Conservation (phyloP, 2,113 vertebrate species). For the Neoarius graeffei region DNA sequence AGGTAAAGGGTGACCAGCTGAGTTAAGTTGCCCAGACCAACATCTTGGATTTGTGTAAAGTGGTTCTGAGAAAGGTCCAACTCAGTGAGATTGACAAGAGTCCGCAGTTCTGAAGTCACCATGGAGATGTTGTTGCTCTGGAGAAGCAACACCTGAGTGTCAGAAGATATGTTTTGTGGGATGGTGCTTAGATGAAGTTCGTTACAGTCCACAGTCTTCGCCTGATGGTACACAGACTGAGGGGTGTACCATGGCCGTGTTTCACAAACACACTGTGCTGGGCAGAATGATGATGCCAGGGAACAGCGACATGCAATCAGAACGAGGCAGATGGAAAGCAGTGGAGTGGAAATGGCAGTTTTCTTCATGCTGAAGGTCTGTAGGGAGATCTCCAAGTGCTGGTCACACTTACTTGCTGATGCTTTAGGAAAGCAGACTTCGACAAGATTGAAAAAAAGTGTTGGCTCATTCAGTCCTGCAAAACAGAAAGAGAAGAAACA, state of each 20-base stretch:
- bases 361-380: slow-evolving; percentile 56
- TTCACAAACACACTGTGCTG: slow-evolving; percentile 80
- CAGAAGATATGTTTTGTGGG: slow-evolving; percentile 68
- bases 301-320: slow-evolving; percentile 50
- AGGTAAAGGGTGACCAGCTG: slow-evolving; percentile 79
- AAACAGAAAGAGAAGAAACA: slow-evolving; percentile 31
- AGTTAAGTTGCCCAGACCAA: slow-evolving; percentile 71
- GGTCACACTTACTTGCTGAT: slow-evolving; percentile 33
- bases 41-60: slow-evolving; percentile 71
- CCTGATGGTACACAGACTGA: slow-evolving; percentile 80
- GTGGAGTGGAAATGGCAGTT: slow-evolving; percentile 46
- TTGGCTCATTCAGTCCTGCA: slow-evolving; percentile 50
- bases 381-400: slow-evolving; percentile 39
- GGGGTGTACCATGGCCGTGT: slow-evolving; percentile 83
- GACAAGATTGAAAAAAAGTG: slow-evolving; percentile 28
- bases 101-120: slow-evolving; percentile 70
- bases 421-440: slow-evolving; percentile 30
- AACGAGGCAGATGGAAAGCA: slow-evolving; percentile 47
- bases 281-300: slow-evolving; percentile 64
- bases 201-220: slow-evolving; percentile 79
- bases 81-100: slow-evolving; percentile 77
- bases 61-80: slow-evolving; percentile 83
- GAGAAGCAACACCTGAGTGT: slow-evolving; percentile 80
- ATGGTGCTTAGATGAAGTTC: slow-evolving; percentile 74
- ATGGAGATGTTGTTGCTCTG: slow-evolving; percentile 82